Conservation (phyloP, 2,888 invertebrate species). For the Thysanoteuthis rhombus region DNA sequence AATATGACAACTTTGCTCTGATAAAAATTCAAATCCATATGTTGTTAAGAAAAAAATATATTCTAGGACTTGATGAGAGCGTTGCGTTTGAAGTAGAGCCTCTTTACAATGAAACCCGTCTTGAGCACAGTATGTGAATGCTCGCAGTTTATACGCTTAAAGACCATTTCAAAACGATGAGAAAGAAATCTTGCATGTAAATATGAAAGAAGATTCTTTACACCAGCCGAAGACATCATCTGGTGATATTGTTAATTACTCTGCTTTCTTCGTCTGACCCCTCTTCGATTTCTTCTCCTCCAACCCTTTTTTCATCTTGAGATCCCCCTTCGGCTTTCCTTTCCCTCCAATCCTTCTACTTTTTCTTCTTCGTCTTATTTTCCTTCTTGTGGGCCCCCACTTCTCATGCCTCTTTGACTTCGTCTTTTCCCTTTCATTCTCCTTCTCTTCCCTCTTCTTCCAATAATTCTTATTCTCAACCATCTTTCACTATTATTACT, state of each 20-base stretch:
- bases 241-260: not conserved
- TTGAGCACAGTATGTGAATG: not conserved
- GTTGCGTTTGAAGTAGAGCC: not conserved
- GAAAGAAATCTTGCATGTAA: not conserved
- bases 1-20: too few species aligned
- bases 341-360: too few species aligned
- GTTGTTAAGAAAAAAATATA: too few species aligned
- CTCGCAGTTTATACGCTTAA: not conserved
- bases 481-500: too few species aligned
- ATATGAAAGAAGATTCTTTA: not conserved
- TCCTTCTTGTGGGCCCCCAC: too few species aligned
- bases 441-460: too few species aligned
- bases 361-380: too few species aligned
- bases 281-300: not conserved
- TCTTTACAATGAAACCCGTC: not conserved
- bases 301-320: not conserved
- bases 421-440: too few species aligned
- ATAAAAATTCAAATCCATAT: too few species aligned
- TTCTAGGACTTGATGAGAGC: too few species aligned
- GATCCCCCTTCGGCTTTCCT: not conserved
- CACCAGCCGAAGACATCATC: not conserved
- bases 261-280: not conserved
- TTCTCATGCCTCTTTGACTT: too few species aligned
- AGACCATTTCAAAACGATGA: not conserved
- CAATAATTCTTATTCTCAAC: too few species aligned